Evolutionary conservation across 2,888 invertebrate species (phyloP).

Genomic region (Notodonta ziczac): DNA sequence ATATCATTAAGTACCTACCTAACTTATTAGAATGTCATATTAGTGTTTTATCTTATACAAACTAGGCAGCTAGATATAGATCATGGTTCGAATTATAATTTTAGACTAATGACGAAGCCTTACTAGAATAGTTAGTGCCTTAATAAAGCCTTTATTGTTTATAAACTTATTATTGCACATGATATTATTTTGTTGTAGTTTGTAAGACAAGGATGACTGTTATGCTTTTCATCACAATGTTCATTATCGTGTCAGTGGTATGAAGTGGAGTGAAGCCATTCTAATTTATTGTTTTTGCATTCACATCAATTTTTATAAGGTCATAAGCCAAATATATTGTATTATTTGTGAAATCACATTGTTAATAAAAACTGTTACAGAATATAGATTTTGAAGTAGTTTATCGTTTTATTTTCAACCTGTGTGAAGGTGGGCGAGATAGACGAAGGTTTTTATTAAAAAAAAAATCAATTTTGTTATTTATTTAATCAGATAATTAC

Average conservation of each 20-base stretch:
- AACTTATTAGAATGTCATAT: conserved; percentile 24
- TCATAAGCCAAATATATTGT: conserved; percentile 84
- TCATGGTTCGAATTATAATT: conserved; percentile 26
- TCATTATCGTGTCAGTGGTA: conserved; percentile 33
- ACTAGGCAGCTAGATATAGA: conserved; percentile 53
- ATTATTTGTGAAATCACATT: conserved; percentile 77
- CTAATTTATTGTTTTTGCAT: conserved; percentile 62
- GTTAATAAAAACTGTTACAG: conserved; percentile 81
- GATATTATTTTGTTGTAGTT: conserved; percentile 42
- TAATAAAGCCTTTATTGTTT: conserved; percentile 45
- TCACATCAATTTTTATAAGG: conserved; percentile 69
- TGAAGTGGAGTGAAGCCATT: conserved; percentile 35
- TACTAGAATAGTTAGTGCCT: conserved; percentile 70
- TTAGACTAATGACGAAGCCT: conserved; percentile 50
- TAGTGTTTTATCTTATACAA: conserved; percentile 29
- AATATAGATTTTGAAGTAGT: conserved; percentile 76
- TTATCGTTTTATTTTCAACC: conserved; percentile 29
- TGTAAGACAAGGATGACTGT: conserved; percentile 32
- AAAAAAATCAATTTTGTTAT: conserved; percentile 15
- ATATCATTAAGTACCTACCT: conserved; percentile 32
- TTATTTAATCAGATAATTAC: conserved; percentile 37
- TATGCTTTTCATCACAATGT: conserved; percentile 61
- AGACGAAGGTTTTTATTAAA: too few species aligned
- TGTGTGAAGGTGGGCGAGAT: too few species aligned
- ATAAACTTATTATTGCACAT: conserved; percentile 38